These are phyloP conservation scores for Aphelenchoides bicaudatus DNA, from an alignment of 2,888 invertebrate genomes.

Conservation along the genomic window DNA sequence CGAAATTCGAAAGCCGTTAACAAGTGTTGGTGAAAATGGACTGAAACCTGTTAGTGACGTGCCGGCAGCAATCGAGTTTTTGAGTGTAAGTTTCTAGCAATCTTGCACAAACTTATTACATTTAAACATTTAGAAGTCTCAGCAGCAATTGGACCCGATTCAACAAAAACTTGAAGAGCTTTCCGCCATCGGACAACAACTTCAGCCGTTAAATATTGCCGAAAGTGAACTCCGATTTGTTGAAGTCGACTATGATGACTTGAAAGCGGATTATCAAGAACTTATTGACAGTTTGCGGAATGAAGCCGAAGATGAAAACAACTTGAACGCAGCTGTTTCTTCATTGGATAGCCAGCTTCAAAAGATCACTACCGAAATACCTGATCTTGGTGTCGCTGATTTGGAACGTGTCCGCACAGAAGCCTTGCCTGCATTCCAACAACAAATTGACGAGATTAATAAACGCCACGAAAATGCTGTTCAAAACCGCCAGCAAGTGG, in stretches of 20 bases:
- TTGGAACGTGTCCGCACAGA: background rate
- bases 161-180: no score
- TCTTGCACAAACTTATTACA: no score
- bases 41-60: background rate
- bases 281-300: constrained; percentile 19
- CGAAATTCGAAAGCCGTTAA: background rate
- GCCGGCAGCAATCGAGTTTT: background rate
- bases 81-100: background rate
- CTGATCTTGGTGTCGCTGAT: background rate
- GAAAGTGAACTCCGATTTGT: constrained; percentile 26
- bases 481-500: background rate
- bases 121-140: no score
- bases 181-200: no score
- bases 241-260: constrained; percentile 22
- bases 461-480: constrained; percentile 11
- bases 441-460: constrained; percentile 13
- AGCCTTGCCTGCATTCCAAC: constrained; percentile 3
- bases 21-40: background rate
- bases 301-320: constrained; percentile 26
- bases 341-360: constrained; percentile 7
- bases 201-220: constrained; percentile 23
- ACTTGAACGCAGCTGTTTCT: constrained; percentile 16
- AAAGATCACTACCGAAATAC: constrained; percentile 1
- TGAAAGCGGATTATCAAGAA: constrained; percentile 32
- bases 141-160: no score